Evolutionary conservation across 2,888 invertebrate genomes (phyloP).

Genomic region (Allygus modestus): DNA sequence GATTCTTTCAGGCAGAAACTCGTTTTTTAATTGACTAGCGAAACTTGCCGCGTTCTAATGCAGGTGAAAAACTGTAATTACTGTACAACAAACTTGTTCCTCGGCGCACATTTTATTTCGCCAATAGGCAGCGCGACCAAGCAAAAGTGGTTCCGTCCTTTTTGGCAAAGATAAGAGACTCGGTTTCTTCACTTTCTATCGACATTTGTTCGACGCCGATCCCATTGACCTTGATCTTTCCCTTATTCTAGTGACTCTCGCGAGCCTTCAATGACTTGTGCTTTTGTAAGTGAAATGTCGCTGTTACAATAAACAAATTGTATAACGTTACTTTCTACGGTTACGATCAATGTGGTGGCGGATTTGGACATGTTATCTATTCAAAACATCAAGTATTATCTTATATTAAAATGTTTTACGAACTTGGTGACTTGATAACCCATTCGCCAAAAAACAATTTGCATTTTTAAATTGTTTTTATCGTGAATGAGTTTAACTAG

Average conservation of each 20-base stretch:
- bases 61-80: constrained; percentile 34
- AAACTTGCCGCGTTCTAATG: not conserved
- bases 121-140: constrained; percentile 22
- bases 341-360: too few relatives aligned
- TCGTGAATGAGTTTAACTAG: too few relatives aligned
- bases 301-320: too few relatives aligned
- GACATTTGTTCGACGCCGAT: not conserved
- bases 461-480: too few relatives aligned
- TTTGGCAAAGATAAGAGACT: constrained; percentile 43
- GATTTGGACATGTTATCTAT: too few relatives aligned
- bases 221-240: constrained; percentile 7
- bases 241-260: not conserved
- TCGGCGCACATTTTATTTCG: constrained; percentile 17
- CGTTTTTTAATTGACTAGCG: constrained; percentile 32
- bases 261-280: too few relatives aligned
- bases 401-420: too few relatives aligned
- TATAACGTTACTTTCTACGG: too few relatives aligned
- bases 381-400: too few relatives aligned
- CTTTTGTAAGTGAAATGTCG: too few relatives aligned
- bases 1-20: not conserved
- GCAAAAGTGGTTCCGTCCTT: constrained; percentile 53
- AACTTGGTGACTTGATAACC: too few relatives aligned
- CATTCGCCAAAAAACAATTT: too few relatives aligned
- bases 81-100: constrained; percentile 9
- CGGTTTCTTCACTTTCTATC: constrained; percentile 40